A percentile compares a stretch with the other conserved stretches of the same genome.
Evolutionary conservation across 2,113 vertebrate genomes (phyloP).

Genomic region (Promerops cafer): DNA sequence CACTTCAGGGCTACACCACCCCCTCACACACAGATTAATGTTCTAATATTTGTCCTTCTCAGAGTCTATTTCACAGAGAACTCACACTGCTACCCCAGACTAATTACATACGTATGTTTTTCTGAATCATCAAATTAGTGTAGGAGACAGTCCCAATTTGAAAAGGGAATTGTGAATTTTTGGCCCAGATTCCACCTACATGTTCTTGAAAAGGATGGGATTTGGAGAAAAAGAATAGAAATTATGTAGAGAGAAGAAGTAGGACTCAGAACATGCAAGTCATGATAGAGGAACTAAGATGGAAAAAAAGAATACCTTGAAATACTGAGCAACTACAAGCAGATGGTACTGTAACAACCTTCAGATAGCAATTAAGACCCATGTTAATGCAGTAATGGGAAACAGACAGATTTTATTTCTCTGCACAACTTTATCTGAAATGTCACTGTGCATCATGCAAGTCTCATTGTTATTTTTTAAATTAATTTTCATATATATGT

Average conservation of each 20-base stretch:
- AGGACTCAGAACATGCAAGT: neutral
- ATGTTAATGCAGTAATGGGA: neutral
- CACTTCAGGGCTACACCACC: neutral
- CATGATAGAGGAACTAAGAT: neutral
- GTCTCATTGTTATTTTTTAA: neutral
- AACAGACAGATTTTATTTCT: neutral
- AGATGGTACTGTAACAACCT: neutral
- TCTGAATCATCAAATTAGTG: neutral
- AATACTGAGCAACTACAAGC: neutral
- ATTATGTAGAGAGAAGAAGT: neutral
- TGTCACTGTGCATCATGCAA: neutral
- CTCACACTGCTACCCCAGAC: neutral
- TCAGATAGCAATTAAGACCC: neutral
- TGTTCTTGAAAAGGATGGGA: neutral
- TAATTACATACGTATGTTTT: neutral
- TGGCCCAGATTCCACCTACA: neutral
- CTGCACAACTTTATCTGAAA: neutral
- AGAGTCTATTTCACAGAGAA: neutral
- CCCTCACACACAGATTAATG: neutral
- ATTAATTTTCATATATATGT: neutral
- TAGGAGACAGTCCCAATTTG: neutral
- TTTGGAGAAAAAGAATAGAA: neutral
- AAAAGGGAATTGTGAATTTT: neutral
- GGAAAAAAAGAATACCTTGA: neutral
- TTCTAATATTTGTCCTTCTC: neutral